A percentile compares a stretch with the other conserved stretches of the same genome.
Evolutionary conservation across 2,888 invertebrate species (phyloP).

Genomic region (Tipula vernalis): DNA sequence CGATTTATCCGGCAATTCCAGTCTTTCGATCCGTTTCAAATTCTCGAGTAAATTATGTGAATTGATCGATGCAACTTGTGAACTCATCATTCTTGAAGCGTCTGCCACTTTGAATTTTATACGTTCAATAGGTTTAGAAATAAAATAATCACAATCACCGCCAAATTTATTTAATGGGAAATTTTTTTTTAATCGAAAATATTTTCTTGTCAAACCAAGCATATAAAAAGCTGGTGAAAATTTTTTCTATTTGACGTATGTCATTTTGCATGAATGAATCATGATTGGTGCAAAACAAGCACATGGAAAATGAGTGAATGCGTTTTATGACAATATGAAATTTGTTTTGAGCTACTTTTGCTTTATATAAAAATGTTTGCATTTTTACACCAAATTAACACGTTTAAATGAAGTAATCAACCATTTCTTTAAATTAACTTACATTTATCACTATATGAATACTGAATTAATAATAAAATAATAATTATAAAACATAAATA

Average conservation of each 20-base stretch:
- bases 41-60: not conserved
- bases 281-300: not conserved
- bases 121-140: not conserved
- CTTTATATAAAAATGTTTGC: not conserved
- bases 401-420: not conserved
- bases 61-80: not conserved
- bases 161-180: not conserved
- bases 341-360: not conserved
- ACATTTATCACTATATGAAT: not conserved
- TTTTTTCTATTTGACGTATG: not conserved
- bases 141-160: not conserved
- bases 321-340: not conserved
- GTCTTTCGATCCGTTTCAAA: conserved; percentile 15
- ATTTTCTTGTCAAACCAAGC: not conserved
- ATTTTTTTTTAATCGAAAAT: not conserved
- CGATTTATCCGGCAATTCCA: conserved; percentile 54
- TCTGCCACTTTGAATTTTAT: not conserved
- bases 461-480: not conserved
- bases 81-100: not conserved
- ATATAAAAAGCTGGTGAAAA: not conserved
- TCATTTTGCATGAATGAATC: not conserved
- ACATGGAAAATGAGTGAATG: not conserved
- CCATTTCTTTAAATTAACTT: not conserved
- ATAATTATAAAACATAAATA: not conserved
- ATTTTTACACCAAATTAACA: not conserved